Percentiles rank a stretch among this genome's conserved stretches.
Evolutionary conservation across 2,888 invertebrate species (phyloP).

Genomic region (Anthophora plumipes): DNA sequence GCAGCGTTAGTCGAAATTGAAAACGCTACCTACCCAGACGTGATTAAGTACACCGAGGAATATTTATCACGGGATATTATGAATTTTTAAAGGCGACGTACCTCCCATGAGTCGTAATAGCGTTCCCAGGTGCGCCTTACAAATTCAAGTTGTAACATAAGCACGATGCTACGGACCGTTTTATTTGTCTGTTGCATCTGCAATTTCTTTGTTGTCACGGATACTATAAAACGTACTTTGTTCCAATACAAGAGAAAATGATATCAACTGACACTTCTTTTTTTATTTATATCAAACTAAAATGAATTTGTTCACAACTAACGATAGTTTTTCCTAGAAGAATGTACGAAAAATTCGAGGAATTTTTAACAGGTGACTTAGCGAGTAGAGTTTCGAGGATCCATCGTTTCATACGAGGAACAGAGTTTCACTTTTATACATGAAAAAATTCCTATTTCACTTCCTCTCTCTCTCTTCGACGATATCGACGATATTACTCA

Average conservation of each 20-base stretch:
- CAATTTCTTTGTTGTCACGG: background rate
- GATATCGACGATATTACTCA: background rate
- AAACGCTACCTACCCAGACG: constrained; percentile 4
- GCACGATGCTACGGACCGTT: background rate
- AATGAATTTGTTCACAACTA: too few relatives aligned
- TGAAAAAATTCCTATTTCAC: background rate
- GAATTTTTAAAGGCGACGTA: constrained; percentile 18
- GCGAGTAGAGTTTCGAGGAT: background rate
- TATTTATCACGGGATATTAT: constrained; percentile 22
- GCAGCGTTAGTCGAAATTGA: constrained; percentile 21
- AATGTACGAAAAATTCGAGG: background rate
- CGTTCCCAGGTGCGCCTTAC: background rate
- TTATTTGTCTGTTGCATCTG: background rate
- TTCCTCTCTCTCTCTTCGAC: too few relatives aligned
- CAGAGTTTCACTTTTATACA: background rate
- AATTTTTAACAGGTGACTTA: background rate
- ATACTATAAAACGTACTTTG: too few relatives aligned
- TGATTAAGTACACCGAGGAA: constrained; percentile 20
- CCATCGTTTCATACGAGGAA: background rate
- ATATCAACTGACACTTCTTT: too few relatives aligned
- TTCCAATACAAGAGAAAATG: too few relatives aligned
- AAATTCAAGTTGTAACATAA: background rate
- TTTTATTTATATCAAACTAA: too few relatives aligned
- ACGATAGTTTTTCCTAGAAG: too few relatives aligned
- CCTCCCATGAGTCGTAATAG: too few relatives aligned